phyloP scores from a whole-genome alignment of 1,140 invertebrate species.

The Bathynomus jamesi region DNA sequence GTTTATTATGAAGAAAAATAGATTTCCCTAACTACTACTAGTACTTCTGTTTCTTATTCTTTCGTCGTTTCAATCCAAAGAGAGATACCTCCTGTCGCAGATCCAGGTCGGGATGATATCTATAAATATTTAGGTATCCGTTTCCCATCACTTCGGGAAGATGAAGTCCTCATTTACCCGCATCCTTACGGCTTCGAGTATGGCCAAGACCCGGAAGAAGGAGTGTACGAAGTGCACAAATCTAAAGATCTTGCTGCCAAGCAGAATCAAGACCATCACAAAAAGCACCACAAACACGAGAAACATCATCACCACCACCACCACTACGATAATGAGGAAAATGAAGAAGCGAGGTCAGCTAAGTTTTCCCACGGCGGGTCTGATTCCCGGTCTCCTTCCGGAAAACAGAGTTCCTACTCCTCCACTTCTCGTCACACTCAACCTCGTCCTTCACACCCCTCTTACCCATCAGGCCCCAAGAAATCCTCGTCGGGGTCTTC shows the following conservation, averaged over 20 bases:
- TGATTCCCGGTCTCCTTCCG: no score
- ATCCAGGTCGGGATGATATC: conserved; percentile 21
- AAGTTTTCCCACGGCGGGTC: no score
- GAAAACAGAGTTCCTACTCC: no score
- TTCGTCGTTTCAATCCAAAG: neutral
- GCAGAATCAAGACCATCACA: conserved; percentile 13
- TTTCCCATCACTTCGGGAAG: conserved; percentile 1
- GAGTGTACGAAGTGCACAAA: conserved; percentile 22
- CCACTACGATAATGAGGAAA: conserved; percentile 10
- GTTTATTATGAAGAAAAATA: neutral
- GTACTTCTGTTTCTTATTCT: neutral
- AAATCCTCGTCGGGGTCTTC: no score
- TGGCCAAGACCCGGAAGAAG: conserved; percentile 23
- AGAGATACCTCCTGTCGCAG: conserved; percentile 11
- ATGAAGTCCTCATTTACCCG: conserved; percentile 23
- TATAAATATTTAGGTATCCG: conserved; percentile 13
- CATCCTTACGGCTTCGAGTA: conserved; percentile 24
- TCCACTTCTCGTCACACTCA: no score
- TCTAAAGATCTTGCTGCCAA: conserved; percentile 14
- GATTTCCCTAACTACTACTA: neutral
- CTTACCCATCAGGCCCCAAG: no score
- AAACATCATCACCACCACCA: conserved; percentile 15
- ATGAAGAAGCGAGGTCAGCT: no score
- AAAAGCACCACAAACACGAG: conserved; percentile 16
- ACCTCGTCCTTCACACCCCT: no score